phyloP scores from a whole-genome alignment of 2,888 invertebrate species.

The Eristalinus sepulchralis region DNA sequence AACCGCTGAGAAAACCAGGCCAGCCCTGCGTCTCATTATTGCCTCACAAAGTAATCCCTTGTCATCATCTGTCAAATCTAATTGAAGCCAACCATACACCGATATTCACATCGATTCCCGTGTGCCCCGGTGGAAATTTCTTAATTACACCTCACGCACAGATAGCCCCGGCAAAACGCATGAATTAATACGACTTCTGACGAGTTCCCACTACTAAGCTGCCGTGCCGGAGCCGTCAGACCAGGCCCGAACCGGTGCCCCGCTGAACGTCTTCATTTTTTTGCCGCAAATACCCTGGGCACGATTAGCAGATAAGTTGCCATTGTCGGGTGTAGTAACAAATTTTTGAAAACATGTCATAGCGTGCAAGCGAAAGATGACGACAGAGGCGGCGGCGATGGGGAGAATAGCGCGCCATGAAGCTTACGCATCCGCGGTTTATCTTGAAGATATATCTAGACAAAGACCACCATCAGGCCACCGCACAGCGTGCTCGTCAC shows the following conservation, averaged over 20 bases:
- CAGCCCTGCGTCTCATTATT: background rate
- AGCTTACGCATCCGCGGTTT: constrained; percentile 40
- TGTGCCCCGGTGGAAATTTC: constrained; percentile 3
- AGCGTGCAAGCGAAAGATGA: constrained; percentile 15
- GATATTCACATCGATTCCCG: background rate
- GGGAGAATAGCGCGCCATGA: constrained; percentile 35
- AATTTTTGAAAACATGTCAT: constrained; percentile 51
- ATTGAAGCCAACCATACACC: background rate
- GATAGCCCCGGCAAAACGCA: constrained; percentile 6
- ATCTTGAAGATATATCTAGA: constrained; percentile 33
- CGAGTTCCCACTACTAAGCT: background rate
- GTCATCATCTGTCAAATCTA: background rate
- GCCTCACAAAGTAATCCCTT: background rate
- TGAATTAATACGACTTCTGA: constrained; percentile 15
- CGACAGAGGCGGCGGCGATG: background rate
- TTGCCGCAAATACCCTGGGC: constrained; percentile 66
- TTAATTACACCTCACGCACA: constrained; percentile 36
- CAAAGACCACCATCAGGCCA: constrained; percentile 66
- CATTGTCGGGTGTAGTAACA: constrained; percentile 34
- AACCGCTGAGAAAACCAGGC: background rate
- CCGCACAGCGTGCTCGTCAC: constrained; percentile 48
- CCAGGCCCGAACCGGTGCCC: constrained; percentile 18
- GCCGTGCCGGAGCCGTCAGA: background rate
- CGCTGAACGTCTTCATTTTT: constrained; percentile 11
- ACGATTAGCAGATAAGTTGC: constrained; percentile 19